phyloP scores from a whole-genome alignment of 2,797 vertebrate species.

The Neosilurus mollespiculum region DNA sequence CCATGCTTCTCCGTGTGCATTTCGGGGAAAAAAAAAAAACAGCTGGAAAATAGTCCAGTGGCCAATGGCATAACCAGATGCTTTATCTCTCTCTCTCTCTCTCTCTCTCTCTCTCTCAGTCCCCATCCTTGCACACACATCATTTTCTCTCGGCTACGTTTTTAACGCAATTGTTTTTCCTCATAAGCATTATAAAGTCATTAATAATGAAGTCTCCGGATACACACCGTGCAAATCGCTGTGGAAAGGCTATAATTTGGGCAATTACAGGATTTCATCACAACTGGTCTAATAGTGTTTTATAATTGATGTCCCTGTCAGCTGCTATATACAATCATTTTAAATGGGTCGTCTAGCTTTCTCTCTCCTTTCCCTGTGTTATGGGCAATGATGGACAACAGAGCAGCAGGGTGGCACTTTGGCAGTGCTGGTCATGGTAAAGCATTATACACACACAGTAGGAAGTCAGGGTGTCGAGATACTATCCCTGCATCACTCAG shows the following conservation, averaged over 20 bases:
- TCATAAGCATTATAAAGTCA: constrained; percentile 68
- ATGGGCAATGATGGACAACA: constrained; percentile 22
- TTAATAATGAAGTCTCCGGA: constrained; percentile 67
- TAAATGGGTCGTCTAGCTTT: constrained; percentile 11
- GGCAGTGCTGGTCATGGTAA: constrained; percentile 11
- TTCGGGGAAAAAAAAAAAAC: constrained; percentile 77
- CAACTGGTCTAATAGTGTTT: constrained; percentile 69
- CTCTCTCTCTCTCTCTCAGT: constrained; percentile 29
- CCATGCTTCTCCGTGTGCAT: constrained; percentile 67
- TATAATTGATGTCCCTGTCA: constrained; percentile 56
- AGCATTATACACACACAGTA: constrained; percentile 23
- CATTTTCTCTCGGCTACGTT: constrained; percentile 1
- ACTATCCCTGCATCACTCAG: constrained; percentile 14
- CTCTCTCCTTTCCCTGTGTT: constrained; percentile 29
- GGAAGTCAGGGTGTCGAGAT: constrained; percentile 31
- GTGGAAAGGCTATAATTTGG: constrained; percentile 76
- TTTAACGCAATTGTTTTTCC: constrained; percentile 35
- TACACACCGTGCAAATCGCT: constrained; percentile 77
- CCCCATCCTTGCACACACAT: neutral
- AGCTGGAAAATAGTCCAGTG: constrained; percentile 75
- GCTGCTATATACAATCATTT: constrained; percentile 15
- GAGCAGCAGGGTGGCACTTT: constrained; percentile 11
- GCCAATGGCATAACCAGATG: constrained; percentile 49
- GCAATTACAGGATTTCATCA: constrained; percentile 78
- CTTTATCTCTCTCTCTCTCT: constrained; percentile 40